Conservation (phyloP, 1,140 invertebrate species). For the Nephotettix cincticeps region DNA sequence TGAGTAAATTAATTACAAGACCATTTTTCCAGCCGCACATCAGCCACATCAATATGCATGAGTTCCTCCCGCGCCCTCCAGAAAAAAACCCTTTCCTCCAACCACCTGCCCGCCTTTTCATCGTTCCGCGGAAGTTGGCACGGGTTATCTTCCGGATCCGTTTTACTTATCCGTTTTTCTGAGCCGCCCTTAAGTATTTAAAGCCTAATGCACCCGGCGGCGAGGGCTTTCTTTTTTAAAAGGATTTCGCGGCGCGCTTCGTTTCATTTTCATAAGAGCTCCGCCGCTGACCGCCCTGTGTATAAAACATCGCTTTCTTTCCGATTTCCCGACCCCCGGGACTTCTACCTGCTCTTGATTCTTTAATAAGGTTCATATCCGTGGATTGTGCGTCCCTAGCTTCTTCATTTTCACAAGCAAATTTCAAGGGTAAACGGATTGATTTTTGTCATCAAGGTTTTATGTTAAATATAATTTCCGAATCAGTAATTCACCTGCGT, state of each 20-base stretch:
- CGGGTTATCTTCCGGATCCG: constrained; percentile 11
- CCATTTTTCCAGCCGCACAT: neutral
- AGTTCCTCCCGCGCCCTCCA: neutral
- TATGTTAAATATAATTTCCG: too few relatives aligned
- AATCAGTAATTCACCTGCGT: too few relatives aligned
- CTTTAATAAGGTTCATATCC: too few relatives aligned
- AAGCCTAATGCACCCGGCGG: constrained; percentile 2
- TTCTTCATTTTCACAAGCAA: too few relatives aligned
- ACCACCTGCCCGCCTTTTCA: neutral
- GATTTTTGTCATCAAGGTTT: too few relatives aligned
- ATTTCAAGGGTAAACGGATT: too few relatives aligned
- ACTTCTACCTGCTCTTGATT: neutral
- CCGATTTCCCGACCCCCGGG: neutral
- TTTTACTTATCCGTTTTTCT: constrained; percentile 22
- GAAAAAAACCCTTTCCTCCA: constrained; percentile 10
- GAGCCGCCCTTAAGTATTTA: constrained; percentile 19
- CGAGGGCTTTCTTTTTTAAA: constrained; percentile 7
- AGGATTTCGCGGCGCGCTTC: neutral
- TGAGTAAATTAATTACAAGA: constrained; percentile 20
- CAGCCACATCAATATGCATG: constrained; percentile 14
- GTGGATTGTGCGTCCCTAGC: too few relatives aligned
- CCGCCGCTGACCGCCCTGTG: neutral
- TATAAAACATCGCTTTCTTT: constrained; percentile 18
- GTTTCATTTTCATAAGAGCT: constrained; percentile 21
- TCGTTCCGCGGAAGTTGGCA: constrained; percentile 14